Evolutionary conservation across 2,113 vertebrate genomes (phyloP), one percentile per base, ranked within the genome.

Genomic region (Nanger granti): DNA sequence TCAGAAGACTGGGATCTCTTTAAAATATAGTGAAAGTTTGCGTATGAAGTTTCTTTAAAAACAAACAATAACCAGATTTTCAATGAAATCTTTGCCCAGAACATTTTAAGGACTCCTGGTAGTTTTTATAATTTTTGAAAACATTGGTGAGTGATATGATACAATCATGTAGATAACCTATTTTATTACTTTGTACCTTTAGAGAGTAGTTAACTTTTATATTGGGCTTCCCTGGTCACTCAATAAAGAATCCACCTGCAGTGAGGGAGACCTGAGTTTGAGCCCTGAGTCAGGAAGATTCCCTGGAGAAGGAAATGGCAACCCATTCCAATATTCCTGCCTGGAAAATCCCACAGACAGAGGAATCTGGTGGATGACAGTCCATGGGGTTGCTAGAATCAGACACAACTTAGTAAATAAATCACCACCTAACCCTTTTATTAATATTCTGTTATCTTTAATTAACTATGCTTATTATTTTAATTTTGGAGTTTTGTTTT

Each of bases 111-210:
- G 54, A 66, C 13, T 8, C 52, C 11, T 49, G 59, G 28, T 7
- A 87, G 49, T 52, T 96, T 94, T 94, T 55, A 62, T 26, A 93
- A n/a, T 60, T 87, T 95, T 95, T 87, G 34, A 49, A 91, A 95
- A 90, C 22, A 57, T 37, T 52, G 34, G 0, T 92, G 7, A 66
- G 7, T 80, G 3, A 76, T 15, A 54, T 90, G 49, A 69, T 92
- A 44, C 3, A 54, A 54, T 41, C 34, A 49, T 44, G 22, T 60
- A 13, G 5, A 41, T 89, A 89, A 86, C 54, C 84, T 52, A 7
- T 80, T 59, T 85, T 44, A 24, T 89, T 87, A 55, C 79, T 60
- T 37, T 89, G 26, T 94, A 84, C 37, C 29, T 87, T 88, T 55
- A 64, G 31, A 22, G 54, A 54, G 4, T 60, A 73, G 31, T 87